Evolutionary conservation across 2,113 vertebrate species (phyloP).

Genomic region (Athene noctua): DNA sequence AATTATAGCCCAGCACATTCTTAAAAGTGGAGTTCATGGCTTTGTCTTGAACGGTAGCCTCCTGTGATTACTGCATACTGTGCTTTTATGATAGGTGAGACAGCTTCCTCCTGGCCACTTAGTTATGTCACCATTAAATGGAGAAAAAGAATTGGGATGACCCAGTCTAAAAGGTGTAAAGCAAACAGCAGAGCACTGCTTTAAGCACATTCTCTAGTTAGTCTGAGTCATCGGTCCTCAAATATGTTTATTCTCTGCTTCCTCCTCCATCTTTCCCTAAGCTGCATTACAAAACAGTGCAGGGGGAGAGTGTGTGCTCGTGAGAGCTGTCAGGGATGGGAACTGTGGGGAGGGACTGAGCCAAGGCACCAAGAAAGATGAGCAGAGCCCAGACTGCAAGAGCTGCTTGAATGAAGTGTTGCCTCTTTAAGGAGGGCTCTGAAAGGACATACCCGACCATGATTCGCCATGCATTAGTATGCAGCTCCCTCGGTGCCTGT

Average conservation of each 20-base stretch:
- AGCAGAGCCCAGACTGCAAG: background rate
- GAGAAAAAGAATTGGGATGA: background rate
- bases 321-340: background rate
- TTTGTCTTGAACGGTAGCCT: conserved; percentile 1
- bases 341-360: background rate
- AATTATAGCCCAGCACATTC: conserved; percentile 8
- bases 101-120: background rate
- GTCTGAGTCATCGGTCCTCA: background rate
- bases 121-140: background rate
- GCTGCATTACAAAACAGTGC: background rate
- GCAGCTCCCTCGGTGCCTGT: background rate
- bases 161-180: background rate
- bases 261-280: background rate
- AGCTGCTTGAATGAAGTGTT: background rate
- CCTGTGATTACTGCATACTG: background rate
- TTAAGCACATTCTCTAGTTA: background rate
- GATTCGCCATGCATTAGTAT: background rate
- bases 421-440: background rate
- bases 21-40: background rate
- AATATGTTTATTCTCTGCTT: background rate
- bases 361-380: background rate
- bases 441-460: background rate
- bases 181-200: background rate
- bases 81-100: conserved; percentile 1
- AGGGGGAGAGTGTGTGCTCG: too few species aligned